These are phyloP conservation scores for Cyanocitta stelleri DNA, from an alignment of 2,113 vertebrate species.

Conservation along the genomic window DNA sequence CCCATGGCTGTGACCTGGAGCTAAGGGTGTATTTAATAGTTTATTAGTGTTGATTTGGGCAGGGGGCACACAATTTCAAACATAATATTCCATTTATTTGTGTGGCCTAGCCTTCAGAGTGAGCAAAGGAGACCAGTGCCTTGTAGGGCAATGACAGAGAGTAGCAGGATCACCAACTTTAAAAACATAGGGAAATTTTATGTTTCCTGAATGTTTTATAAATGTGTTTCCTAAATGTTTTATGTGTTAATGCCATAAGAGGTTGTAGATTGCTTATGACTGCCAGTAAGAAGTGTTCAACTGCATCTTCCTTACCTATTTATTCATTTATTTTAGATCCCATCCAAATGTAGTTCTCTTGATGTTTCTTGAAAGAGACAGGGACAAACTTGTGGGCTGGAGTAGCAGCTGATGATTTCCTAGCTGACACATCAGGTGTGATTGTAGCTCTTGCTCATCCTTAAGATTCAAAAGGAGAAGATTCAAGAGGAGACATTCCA, in stretches of 20 bases:
- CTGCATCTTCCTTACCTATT: neutral
- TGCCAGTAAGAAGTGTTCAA: neutral
- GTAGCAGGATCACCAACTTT: neutral
- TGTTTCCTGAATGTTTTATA: neutral
- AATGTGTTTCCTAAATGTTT: neutral
- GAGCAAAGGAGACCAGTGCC: neutral
- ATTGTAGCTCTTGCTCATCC: neutral
- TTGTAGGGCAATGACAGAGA: neutral
- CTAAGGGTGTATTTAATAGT: neutral
- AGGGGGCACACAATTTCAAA: neutral
- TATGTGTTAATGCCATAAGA: fast-evolving
- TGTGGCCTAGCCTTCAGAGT: neutral
- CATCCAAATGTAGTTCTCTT: neutral
- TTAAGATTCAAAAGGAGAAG: neutral
- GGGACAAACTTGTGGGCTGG: neutral
- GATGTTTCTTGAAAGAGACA: neutral
- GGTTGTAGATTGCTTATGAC: neutral
- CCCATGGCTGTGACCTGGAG: neutral
- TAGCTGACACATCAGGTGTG: neutral
- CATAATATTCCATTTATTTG: neutral
- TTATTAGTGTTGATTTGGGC: neutral
- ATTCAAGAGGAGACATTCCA: neutral
- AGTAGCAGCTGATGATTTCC: neutral
- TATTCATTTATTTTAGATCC: neutral
- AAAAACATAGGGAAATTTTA: neutral